phyloP scores from a whole-genome alignment of 2,113 vertebrate genomes.

The Emydocephalus ijimae region DNA sequence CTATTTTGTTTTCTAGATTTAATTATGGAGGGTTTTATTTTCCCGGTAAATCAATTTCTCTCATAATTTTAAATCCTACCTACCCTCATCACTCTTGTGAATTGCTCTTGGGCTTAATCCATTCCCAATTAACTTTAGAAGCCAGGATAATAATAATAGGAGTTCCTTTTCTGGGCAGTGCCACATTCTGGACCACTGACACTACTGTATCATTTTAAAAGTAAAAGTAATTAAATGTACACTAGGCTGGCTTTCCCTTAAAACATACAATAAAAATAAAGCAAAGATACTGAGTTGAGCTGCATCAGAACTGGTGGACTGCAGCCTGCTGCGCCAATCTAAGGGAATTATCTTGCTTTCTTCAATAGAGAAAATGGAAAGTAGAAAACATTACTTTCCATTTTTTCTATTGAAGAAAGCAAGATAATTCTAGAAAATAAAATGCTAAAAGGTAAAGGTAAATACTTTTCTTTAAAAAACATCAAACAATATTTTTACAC shows the following conservation, averaged over 20 bases:
- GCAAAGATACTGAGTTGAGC: neutral
- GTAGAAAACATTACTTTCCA: neutral
- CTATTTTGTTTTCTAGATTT: neutral
- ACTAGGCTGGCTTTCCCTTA: neutral
- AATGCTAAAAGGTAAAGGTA: neutral
- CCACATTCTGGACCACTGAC: neutral
- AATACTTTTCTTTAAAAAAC: neutral
- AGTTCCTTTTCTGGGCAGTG: neutral
- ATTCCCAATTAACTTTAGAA: neutral
- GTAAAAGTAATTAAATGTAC: neutral
- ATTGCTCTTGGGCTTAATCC: neutral
- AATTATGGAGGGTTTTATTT: neutral
- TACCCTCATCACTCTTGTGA: neutral
- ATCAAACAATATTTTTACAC: neutral
- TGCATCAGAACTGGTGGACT: neutral
- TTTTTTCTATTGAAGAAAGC: neutral
- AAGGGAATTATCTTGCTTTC: neutral
- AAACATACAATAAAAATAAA: neutral
- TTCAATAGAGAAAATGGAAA: too few species aligned
- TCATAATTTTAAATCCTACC: neutral
- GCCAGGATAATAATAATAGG: neutral
- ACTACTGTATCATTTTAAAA: neutral
- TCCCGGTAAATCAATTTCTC: neutral
- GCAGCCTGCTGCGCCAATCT: neutral
- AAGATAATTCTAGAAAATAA: neutral